These are phyloP conservation scores for Xenopus laevis DNA, from an alignment of 2,113 vertebrate genomes.

Conservation along the genomic window DNA sequence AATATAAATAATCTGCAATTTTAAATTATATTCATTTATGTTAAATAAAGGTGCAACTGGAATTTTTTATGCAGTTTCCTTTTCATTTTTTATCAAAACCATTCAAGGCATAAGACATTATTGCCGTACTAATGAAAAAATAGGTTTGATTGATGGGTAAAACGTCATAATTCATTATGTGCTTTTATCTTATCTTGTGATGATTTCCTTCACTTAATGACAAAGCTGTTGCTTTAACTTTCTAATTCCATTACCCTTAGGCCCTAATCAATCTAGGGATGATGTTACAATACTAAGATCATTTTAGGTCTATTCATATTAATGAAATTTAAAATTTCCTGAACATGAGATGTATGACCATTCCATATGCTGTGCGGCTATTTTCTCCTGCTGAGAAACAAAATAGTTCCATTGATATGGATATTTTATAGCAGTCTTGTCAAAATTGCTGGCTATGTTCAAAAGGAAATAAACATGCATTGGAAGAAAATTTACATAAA, in stretches of 20 bases:
- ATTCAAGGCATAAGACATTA: too few species aligned
- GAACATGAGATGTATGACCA: background rate
- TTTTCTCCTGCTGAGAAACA: background rate
- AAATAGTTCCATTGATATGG: background rate
- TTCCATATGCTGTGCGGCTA: background rate
- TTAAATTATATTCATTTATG: too few species aligned
- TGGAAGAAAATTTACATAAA: background rate
- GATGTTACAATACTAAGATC: background rate
- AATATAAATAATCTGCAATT: too few species aligned
- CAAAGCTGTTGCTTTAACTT: background rate
- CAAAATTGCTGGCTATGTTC: background rate
- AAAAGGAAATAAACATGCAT: background rate
- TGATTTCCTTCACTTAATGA: slow-evolving; percentile 26
- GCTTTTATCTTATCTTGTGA: slow-evolving; percentile 26
- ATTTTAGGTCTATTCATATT: background rate
- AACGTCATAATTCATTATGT: slow-evolving; percentile 29
- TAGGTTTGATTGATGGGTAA: slow-evolving; percentile 29
- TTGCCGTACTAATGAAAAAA: background rate
- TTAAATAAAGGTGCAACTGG: too few species aligned
- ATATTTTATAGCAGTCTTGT: background rate
- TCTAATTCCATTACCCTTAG: background rate
- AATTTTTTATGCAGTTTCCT: too few species aligned
- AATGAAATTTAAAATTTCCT: background rate
- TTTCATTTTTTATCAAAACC: too few species aligned
- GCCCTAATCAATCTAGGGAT: background rate